Evolutionary conservation across 2,113 vertebrate species (phyloP), one percentile per base, ranked within the genome.

Genomic region (Hypomesus transpacificus): DNA sequence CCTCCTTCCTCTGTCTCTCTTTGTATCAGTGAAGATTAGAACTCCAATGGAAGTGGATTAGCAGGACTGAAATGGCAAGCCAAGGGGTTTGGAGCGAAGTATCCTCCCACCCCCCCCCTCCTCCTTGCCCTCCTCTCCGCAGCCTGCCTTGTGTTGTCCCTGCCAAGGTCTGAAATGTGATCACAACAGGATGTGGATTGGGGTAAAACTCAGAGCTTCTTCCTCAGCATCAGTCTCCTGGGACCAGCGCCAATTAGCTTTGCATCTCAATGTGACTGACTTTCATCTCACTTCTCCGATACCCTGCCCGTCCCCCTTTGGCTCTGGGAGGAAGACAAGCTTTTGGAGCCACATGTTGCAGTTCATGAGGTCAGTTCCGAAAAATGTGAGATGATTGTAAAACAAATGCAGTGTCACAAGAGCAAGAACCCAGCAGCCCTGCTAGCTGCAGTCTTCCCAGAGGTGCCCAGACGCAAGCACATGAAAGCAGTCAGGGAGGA

Each of bases 131-230:
- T 34, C 75, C 74, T 73, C 66, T 59, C 31, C 62, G 79, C 67
- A 67, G 71, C 20, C 17, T 68, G 81, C 21, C 71, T 76, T 59
- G 20, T 81, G 84, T 84, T 81, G 85, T 88, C 78, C 75, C 77
- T 76, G 78, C 86, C 82, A 86, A 79, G 78, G 80, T 78, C 85
- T 88, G 86, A 85, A 88, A 87, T 81, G 82, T 78, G 85, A 89
- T 85, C 86, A 88, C 83, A 87, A 87, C 87, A 87, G 88, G 86
- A 88, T 87, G 84, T 84, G 76, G 82, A 81, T 74, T 80, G 69
- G 82, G 77, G 85, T 79, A 81, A 85, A 83, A 84, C 73, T 62
- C 76, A 84, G 83, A 86, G 84, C 83, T 84, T 87, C 88, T 82
- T 85, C 83, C 76, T 74, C 83, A 80, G 70, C 75, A 75, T 63